A percentile compares a stretch with the other conserved stretches of the same genome.
These are phyloP conservation scores for Lophotriccus pileatus DNA, from an alignment of 2,797 vertebrate genomes.

Conservation along the genomic window DNA sequence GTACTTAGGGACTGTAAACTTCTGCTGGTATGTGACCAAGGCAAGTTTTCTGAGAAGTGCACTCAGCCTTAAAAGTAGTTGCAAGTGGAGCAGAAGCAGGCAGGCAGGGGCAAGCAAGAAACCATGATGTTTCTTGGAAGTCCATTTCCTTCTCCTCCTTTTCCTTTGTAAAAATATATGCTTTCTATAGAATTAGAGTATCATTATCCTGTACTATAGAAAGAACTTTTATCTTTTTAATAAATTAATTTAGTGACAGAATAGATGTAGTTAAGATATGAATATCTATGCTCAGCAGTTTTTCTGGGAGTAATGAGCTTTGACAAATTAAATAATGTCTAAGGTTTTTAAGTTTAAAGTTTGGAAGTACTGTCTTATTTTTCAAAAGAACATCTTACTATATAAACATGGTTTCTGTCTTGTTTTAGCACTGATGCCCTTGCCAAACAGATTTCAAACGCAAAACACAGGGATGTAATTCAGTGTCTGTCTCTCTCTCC, in stretches of 20 bases:
- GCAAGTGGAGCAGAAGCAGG: not conserved
- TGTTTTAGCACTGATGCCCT: not conserved
- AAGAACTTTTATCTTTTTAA: not conserved
- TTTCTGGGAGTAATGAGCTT: not conserved
- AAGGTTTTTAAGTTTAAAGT: not conserved
- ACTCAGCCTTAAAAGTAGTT: not conserved
- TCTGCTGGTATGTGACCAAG: not conserved
- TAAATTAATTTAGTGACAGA: not conserved
- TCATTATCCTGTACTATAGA: not conserved
- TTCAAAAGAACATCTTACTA: not conserved
- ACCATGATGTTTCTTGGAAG: not conserved
- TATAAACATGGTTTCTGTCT: not conserved
- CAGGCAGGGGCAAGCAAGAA: not conserved
- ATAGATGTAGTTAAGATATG: not conserved
- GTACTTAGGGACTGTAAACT: not conserved
- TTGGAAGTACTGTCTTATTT: not conserved
- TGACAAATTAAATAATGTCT: not conserved
- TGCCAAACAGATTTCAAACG: not conserved
- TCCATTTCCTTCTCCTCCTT: not conserved
- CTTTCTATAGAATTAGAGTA: not conserved
- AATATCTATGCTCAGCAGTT: not conserved
- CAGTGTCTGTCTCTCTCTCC: not conserved
- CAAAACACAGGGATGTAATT: not conserved
- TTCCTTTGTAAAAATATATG: not conserved
- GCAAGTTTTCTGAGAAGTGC: not conserved